Percentiles rank a stretch among this genome's conserved stretches.
phyloP scores from a whole-genome alignment of 2,888 invertebrate genomes.

The Athrips mouffetella region DNA sequence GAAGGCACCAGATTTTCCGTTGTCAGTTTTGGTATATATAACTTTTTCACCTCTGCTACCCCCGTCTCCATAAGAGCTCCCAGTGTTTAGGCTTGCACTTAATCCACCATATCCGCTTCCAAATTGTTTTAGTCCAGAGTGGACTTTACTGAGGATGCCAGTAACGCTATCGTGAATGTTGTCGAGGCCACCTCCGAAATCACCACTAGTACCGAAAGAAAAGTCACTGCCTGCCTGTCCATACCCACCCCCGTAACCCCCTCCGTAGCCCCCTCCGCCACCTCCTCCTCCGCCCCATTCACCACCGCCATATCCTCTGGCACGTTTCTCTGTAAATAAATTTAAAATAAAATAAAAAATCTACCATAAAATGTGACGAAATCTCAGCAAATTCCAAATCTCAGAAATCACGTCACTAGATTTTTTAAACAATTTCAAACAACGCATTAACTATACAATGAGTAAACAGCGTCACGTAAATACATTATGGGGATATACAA shows the following conservation, averaged over 20 bases:
- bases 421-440: too few species aligned
- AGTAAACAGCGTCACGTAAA: not conserved
- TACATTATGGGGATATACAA: not conserved
- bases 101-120: conserved; percentile 24
- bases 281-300: conserved; percentile 38
- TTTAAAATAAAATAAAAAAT: conserved; percentile 18
- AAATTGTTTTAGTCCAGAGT: conserved; percentile 38
- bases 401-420: too few species aligned
- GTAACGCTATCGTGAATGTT: conserved; percentile 45
- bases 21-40: conserved; percentile 57
- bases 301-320: conserved; percentile 34
- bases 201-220: conserved; percentile 16
- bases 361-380: too few species aligned
- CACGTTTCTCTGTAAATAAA: conserved; percentile 44
- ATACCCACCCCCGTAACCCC: conserved; percentile 25
- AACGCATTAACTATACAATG: too few species aligned
- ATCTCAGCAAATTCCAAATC: too few species aligned
- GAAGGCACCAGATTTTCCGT: conserved; percentile 67
- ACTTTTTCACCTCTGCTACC: conserved; percentile 42
- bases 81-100: conserved; percentile 14
- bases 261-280: conserved; percentile 30
- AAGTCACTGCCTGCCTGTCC: conserved; percentile 26
- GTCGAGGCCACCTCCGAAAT: conserved; percentile 39
- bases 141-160: conserved; percentile 47
- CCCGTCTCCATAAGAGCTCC: conserved; percentile 27